phyloP scores from a whole-genome alignment of 1,140 invertebrate species.

The Neodiprion lecontei region DNA sequence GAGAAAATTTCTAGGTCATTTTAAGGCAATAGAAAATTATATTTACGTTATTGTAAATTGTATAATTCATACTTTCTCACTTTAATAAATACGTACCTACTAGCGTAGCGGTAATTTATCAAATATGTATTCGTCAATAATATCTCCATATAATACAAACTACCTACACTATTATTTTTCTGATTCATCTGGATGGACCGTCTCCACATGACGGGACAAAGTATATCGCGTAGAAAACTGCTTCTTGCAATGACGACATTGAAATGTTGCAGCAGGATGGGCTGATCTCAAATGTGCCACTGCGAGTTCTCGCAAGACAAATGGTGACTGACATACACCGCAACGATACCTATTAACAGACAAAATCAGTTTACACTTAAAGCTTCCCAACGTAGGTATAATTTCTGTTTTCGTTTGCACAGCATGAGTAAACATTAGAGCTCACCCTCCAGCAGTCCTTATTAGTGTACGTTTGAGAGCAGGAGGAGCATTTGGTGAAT shows the following conservation, averaged over 20 bases:
- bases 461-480: conserved; percentile 48
- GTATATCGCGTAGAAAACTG: conserved; percentile 49
- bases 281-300: conserved; percentile 51
- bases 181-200: conserved; percentile 47
- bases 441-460: conserved; percentile 43
- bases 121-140: background rate
- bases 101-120: background rate
- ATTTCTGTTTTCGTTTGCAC: no score
- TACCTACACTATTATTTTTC: conserved; percentile 38
- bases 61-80: background rate
- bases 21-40: conserved; percentile 3
- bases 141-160: background rate
- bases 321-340: conserved; percentile 50
- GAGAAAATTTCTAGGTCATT: background rate
- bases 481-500: conserved; percentile 35
- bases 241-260: conserved; percentile 52
- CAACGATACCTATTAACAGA: conserved; percentile 43
- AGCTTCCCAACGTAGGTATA: no score
- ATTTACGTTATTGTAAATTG: background rate
- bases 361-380: conserved; percentile 5
- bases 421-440: conserved; percentile 12
- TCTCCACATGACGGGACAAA: conserved; percentile 50
- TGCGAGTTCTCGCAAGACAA: conserved; percentile 46
- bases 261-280: conserved; percentile 50
- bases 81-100: background rate